Conservation (phyloP, 2,113 vertebrate genomes). For the Scophthalmus maximus region DNA sequence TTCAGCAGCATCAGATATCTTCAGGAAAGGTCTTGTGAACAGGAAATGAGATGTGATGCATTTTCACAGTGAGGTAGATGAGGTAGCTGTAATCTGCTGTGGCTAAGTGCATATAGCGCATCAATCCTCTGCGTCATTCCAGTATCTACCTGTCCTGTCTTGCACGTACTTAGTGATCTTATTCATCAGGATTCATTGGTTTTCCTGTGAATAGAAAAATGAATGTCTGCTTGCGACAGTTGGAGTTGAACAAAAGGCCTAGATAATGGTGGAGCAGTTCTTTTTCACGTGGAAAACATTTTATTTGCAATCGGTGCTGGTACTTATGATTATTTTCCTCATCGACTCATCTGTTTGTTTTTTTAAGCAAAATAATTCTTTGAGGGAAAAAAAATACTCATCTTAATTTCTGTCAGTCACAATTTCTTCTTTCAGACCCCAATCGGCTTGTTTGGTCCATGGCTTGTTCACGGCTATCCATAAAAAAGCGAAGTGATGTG, state of each 20-base stretch:
- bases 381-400: no score
- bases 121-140: background rate
- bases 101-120: background rate
- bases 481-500: background rate
- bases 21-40: conserved; percentile 3
- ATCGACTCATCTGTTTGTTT: background rate
- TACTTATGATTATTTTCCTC: background rate
- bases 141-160: background rate
- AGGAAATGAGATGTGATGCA: conserved; percentile 17
- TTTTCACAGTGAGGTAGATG: background rate
- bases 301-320: background rate
- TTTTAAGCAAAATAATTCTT: background rate
- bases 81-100: background rate
- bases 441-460: no score
- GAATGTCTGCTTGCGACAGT: background rate
- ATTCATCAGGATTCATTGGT: background rate
- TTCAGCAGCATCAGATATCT: conserved; percentile 12
- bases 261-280: background rate
- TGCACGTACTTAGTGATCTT: background rate
- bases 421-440: no score
- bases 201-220: background rate
- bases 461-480: no score
- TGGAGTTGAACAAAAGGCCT: background rate
- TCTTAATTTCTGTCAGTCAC: no score
- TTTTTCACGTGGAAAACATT: background rate